phyloP scores from a whole-genome alignment of 2,113 vertebrate species.

The Tapirus terrestris region DNA sequence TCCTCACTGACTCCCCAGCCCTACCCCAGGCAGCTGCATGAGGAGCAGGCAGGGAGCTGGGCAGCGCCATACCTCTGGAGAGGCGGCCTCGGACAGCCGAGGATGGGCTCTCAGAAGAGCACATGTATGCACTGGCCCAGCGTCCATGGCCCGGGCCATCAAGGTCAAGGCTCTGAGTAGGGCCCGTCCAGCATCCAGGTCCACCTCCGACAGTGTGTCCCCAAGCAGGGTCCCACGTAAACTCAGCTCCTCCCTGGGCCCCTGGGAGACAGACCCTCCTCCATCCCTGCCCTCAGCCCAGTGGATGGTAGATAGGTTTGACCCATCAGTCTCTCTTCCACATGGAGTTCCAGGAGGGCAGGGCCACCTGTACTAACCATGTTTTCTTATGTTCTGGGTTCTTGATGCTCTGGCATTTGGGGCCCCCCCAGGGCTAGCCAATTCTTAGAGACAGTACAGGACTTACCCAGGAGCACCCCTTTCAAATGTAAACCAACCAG shows the following conservation, averaged over 20 bases:
- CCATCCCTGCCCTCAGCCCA: background rate
- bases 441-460: background rate
- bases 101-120: background rate
- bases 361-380: no score
- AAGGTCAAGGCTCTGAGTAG: background rate
- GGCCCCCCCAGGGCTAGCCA: background rate
- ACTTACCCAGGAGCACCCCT: background rate
- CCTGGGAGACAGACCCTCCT: background rate
- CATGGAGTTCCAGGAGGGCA: background rate
- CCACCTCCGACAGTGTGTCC: background rate
- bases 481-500: background rate
- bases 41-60: background rate
- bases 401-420: background rate
- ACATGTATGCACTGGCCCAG: fast-evolving
- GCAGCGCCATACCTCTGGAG: background rate
- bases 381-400: background rate
- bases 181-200: background rate
- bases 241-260: no score
- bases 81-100: background rate
- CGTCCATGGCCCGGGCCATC: fast-evolving
- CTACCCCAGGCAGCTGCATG: background rate
- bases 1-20: background rate
- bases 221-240: background rate
- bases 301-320: background rate
- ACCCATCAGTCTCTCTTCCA: background rate